These are phyloP conservation scores for Phasia obesa DNA, from an alignment of 2,888 invertebrate genomes.

Conservation along the genomic window DNA sequence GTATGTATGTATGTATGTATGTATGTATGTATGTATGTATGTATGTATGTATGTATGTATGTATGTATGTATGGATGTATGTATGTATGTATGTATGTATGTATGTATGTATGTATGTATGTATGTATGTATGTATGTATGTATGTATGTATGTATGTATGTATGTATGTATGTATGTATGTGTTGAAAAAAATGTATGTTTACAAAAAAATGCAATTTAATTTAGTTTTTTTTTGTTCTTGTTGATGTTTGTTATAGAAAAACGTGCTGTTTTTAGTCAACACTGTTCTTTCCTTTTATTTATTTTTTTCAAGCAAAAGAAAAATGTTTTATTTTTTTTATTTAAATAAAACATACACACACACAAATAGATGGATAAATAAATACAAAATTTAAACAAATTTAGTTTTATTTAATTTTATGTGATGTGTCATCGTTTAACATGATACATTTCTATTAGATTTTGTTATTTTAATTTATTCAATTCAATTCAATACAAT, in stretches of 20 bases:
- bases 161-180: background rate
- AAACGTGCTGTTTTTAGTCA: slow-evolving; percentile 50
- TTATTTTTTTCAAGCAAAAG: slow-evolving; percentile 6
- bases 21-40: background rate
- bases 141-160: background rate
- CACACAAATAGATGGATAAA: slow-evolving; percentile 8
- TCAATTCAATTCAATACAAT: background rate
- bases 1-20: background rate
- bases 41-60: background rate
- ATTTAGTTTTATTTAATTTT: slow-evolving; percentile 50
- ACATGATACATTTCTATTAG: slow-evolving; percentile 49
- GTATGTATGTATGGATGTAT: background rate
- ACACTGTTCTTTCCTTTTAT: slow-evolving; percentile 24
- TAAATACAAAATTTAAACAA: slow-evolving; percentile 28
- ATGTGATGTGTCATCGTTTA: slow-evolving; percentile 58
- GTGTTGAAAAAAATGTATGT: slow-evolving; percentile 41
- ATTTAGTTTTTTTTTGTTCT: slow-evolving; percentile 36
- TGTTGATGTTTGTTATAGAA: slow-evolving; percentile 27
- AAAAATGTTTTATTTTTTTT: background rate
- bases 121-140: background rate
- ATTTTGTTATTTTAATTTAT: slow-evolving; percentile 17
- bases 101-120: background rate
- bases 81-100: background rate
- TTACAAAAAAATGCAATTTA: slow-evolving; percentile 51
- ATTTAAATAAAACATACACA: slow-evolving; percentile 1